Conservation (phyloP, 2,888 invertebrate species). For the Ditylenchus weischeri region DNA sequence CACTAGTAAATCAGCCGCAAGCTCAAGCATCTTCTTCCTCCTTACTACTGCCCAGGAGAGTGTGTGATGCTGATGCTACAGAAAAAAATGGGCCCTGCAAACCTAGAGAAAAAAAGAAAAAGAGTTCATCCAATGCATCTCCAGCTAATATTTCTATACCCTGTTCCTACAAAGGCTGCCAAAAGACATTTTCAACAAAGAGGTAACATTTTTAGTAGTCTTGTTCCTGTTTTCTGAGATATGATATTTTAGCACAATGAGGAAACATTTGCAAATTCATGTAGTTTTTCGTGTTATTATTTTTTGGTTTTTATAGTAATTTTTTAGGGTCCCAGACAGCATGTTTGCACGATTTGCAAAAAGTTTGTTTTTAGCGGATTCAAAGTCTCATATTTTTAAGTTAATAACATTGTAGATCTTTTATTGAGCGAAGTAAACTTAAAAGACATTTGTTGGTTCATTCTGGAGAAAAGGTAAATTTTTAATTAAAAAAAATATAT, state of each 20-base stretch:
- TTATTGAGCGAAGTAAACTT: conserved; percentile 27
- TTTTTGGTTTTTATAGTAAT: not conserved
- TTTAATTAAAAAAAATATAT: too few species aligned
- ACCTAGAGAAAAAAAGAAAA: not conserved
- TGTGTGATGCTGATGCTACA: not conserved
- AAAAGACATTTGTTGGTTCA: conserved; percentile 27
- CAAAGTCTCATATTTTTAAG: too few species aligned
- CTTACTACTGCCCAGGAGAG: not conserved
- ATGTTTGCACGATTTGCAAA: conserved; percentile 21
- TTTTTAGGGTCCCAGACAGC: conserved; percentile 23
- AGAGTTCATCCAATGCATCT: not conserved
- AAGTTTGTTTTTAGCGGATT: not conserved
- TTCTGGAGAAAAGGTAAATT: conserved; percentile 21
- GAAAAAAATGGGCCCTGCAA: not conserved
- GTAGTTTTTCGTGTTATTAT: not conserved
- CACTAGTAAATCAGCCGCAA: conserved; percentile 9
- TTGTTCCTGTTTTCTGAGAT: too few species aligned
- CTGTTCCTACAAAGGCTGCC: conserved; percentile 27
- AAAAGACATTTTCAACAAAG: conserved; percentile 10
- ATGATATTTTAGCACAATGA: conserved; percentile 19
- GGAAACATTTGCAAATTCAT: conserved; percentile 29
- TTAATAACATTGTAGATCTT: conserved; percentile 11
- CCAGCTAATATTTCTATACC: conserved; percentile 12
- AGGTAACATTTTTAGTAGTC: not conserved
- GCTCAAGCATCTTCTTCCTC: not conserved